These are phyloP conservation scores for Sisyra nigra DNA, from an alignment of 2,888 invertebrate genomes.

Conservation along the genomic window DNA sequence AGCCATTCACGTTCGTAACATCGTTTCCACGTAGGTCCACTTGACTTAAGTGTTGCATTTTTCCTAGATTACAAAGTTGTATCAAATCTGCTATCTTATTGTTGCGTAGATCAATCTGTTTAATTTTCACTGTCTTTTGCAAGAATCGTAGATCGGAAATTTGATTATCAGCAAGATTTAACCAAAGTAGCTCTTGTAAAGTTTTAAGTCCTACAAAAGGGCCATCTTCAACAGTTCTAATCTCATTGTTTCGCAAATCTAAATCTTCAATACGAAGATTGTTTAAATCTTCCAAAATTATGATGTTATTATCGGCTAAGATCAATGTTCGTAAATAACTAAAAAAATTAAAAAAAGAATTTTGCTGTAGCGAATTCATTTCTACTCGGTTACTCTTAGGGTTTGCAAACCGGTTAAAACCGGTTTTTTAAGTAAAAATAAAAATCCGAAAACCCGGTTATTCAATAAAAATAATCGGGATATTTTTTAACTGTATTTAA, in stretches of 20 bases:
- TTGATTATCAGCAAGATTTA: constrained; percentile 37
- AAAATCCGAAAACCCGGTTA: too few relatives aligned
- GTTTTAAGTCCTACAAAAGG: constrained; percentile 30
- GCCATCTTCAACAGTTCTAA: constrained; percentile 30
- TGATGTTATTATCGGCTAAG: constrained; percentile 41
- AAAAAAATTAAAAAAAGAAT: constrained; percentile 14
- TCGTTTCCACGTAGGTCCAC: constrained; percentile 23
- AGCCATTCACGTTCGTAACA: constrained; percentile 22
- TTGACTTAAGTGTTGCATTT: constrained; percentile 20
- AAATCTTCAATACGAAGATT: constrained; percentile 34
- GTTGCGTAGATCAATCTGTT: constrained; percentile 21
- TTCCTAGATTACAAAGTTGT: constrained; percentile 22
- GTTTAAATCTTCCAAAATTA: constrained; percentile 36
- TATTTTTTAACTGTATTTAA: too few relatives aligned
- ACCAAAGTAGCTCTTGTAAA: constrained; percentile 31
- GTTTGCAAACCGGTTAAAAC: too few relatives aligned
- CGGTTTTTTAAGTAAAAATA: too few relatives aligned
- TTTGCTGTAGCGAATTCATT: too few relatives aligned
- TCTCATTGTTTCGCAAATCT: constrained; percentile 37
- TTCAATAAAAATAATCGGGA: too few relatives aligned
- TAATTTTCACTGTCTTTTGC: constrained; percentile 22
- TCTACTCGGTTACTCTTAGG: too few relatives aligned
- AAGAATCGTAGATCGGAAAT: constrained; percentile 36
- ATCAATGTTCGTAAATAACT: constrained; percentile 40
- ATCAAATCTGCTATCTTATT: constrained; percentile 24